Conservation (phyloP, 2,113 vertebrate genomes). For the Chloroceryle aenea region DNA sequence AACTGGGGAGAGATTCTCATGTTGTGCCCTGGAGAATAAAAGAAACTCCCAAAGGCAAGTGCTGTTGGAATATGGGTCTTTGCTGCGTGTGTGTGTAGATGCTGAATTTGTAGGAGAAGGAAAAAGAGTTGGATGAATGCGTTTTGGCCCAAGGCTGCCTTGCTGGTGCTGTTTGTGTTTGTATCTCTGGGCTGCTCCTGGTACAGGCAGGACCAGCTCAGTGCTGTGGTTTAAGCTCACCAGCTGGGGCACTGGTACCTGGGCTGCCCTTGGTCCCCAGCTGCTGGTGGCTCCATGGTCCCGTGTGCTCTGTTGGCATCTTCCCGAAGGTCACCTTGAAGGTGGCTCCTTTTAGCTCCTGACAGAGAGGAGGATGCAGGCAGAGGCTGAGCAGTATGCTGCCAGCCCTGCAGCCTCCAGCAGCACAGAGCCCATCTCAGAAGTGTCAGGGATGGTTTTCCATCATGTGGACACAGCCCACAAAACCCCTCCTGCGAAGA, state of each 20-base stretch:
- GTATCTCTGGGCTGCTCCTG: neutral
- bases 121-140: neutral
- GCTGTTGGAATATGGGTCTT: neutral
- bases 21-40: neutral
- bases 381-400: neutral
- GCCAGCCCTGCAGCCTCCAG: neutral
- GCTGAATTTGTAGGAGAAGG: neutral
- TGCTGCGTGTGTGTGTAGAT: neutral
- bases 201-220: neutral
- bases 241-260: neutral
- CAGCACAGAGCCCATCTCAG: rapidly evolving
- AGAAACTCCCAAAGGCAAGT: neutral
- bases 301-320: neutral
- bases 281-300: rapidly evolving
- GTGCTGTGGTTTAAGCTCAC: neutral
- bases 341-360: neutral
- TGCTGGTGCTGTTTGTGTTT: neutral
- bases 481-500: rapidly evolving
- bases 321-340: neutral
- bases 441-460: neutral
- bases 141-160: neutral
- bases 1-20: neutral
- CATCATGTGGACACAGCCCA: rapidly evolving
- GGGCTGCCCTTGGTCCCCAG: neutral
- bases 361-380: rapidly evolving